Percentiles rank a stretch among this genome's conserved stretches.
These are phyloP conservation scores for Panagrolaimus sp. DNA, from an alignment of 1,140 invertebrate genomes.

Conservation along the genomic window DNA sequence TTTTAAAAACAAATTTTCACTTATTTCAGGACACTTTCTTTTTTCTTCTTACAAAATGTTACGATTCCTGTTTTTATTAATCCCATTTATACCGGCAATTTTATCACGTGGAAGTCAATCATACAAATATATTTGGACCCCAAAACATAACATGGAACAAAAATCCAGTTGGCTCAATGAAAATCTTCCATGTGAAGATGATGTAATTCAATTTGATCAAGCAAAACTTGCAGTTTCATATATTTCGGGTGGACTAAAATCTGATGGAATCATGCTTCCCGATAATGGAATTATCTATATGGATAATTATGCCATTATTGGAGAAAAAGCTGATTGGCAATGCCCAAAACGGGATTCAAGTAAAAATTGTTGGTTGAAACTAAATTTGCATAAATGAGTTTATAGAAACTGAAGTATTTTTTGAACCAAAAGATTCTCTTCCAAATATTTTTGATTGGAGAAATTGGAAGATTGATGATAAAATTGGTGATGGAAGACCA, in stretches of 20 bases:
- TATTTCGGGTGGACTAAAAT: background rate
- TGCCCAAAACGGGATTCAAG: background rate
- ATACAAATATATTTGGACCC: conserved; percentile 3
- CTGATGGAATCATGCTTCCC: background rate
- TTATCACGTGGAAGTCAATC: background rate
- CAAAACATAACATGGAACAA: background rate
- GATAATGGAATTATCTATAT: conserved; percentile 7
- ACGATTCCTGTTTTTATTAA: no score
- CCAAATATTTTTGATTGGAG: background rate
- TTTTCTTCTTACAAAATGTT: no score
- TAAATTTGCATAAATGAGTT: background rate
- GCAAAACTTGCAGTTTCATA: background rate
- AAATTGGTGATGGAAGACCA: background rate
- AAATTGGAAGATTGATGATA: conserved; percentile 2
- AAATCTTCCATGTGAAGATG: background rate
- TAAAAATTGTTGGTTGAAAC: background rate
- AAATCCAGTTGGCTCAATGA: background rate
- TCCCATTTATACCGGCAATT: no score
- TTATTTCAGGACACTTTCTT: no score
- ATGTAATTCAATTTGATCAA: background rate
- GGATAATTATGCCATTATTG: conserved; percentile 9
- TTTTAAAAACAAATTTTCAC: no score
- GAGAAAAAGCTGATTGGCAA: conserved; percentile 8
- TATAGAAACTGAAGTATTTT: background rate
- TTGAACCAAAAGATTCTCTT: background rate